A percentile compares a stretch with the other conserved stretches of the same genome.
These are phyloP conservation scores for Eubasilissa regina DNA, from an alignment of 1,140 invertebrate genomes.

Conservation along the genomic window DNA sequence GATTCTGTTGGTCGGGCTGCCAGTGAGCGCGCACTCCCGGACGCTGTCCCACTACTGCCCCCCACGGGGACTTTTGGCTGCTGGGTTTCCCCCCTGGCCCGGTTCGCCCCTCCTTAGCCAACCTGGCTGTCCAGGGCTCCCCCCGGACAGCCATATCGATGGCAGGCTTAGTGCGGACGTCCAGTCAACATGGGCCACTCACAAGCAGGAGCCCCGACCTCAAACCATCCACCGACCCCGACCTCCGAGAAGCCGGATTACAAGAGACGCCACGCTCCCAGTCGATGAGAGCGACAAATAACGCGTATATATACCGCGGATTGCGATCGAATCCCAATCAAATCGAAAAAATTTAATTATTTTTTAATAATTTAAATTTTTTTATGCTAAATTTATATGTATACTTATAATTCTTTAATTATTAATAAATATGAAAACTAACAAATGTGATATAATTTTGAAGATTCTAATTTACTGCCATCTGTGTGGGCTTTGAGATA, in stretches of 20 bases:
- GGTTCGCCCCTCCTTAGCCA: slow-evolving; percentile 94
- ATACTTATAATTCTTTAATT: too few relatives aligned
- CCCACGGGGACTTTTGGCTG: slow-evolving; percentile 97
- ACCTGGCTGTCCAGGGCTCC: slow-evolving; percentile 90
- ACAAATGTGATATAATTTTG: too few relatives aligned
- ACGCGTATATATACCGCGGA: not conserved
- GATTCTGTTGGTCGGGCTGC: slow-evolving; percentile 89
- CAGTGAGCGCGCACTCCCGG: slow-evolving; percentile 88
- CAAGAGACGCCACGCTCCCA: slow-evolving; percentile 93
- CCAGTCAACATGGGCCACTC: slow-evolving; percentile 83
- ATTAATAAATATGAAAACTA: too few relatives aligned
- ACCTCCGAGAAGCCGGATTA: slow-evolving; percentile 95
- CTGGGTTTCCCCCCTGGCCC: slow-evolving; percentile 97
- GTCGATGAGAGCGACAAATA: slow-evolving; percentile 69
- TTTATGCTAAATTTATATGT: not conserved
- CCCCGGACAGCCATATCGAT: slow-evolving; percentile 91
- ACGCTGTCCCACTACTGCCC: slow-evolving; percentile 98
- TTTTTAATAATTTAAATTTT: not conserved
- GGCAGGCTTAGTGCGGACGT: slow-evolving; percentile 91
- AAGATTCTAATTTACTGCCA: too few relatives aligned
- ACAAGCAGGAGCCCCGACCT: slow-evolving; percentile 87
- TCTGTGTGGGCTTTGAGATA: too few relatives aligned
- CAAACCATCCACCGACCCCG: slow-evolving; percentile 87
- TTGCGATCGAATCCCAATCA: not conserved
- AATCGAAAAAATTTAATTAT: too few relatives aligned